These are phyloP conservation scores for Trematocara macrostoma DNA, from an alignment of 2,113 vertebrate genomes.

Conservation along the genomic window DNA sequence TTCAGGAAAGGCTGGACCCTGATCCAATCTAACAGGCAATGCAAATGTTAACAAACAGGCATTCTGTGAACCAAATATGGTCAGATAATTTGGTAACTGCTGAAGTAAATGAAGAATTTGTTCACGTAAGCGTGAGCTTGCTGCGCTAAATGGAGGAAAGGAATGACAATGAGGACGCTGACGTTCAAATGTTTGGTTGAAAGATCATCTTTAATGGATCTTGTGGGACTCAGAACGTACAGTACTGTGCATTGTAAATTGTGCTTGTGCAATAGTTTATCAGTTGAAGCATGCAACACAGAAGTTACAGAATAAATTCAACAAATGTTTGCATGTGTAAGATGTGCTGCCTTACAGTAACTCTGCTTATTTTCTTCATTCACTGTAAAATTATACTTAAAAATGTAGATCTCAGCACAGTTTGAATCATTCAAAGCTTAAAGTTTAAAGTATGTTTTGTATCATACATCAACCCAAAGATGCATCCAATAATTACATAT, in stretches of 20 bases:
- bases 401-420: not conserved
- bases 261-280: rapidly evolving
- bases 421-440: not conserved
- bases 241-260: not conserved
- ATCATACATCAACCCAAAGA: not conserved
- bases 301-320: not conserved
- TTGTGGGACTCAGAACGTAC: not conserved
- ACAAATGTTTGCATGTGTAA: not conserved
- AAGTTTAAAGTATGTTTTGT: not conserved
- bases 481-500: not conserved
- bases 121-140: not conserved
- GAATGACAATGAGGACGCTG: not conserved
- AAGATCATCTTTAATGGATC: not conserved
- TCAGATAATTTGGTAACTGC: slow-evolving; percentile 32
- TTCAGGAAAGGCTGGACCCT: slow-evolving; percentile 57
- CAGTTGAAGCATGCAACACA: not conserved
- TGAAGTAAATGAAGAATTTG: not conserved
- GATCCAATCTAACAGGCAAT: slow-evolving; percentile 36
- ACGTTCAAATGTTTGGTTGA: not conserved
- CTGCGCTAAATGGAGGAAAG: not conserved
- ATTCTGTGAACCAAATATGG: slow-evolving; percentile 50
- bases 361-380: not conserved
- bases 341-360: not conserved
- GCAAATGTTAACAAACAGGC: slow-evolving; percentile 55
- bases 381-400: not conserved